phyloP scores from a whole-genome alignment of 2,797 vertebrate species.

The Mycteria americana region DNA sequence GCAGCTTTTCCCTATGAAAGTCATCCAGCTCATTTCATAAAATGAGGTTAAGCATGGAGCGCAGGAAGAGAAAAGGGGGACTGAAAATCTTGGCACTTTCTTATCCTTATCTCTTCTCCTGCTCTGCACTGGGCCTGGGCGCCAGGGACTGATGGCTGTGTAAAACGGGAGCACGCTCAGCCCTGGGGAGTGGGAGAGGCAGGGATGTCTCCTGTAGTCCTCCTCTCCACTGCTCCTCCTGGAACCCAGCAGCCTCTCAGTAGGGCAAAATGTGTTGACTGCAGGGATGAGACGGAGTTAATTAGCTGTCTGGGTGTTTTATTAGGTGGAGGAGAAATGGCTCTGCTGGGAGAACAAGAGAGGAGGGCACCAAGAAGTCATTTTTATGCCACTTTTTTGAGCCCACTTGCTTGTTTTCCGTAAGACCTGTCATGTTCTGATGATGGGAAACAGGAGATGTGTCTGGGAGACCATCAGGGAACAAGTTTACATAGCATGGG shows the following conservation, averaged over 20 bases:
- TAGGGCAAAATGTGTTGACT: neutral
- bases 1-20: constrained; percentile 30
- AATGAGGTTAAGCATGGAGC: neutral
- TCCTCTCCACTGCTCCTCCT: neutral
- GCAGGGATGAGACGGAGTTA: neutral
- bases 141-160: neutral
- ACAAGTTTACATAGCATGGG: neutral
- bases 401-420: neutral
- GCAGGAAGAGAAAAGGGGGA: neutral
- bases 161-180: neutral
- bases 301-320: neutral
- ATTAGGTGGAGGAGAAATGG: neutral
- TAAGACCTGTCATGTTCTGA: neutral
- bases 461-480: neutral
- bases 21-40: neutral
- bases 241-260: neutral
- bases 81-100: neutral
- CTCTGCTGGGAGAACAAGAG: neutral
- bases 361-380: neutral
- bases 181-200: neutral
- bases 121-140: neutral
- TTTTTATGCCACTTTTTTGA: neutral
- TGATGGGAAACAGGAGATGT: neutral
- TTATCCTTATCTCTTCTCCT: neutral
- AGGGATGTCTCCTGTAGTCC: neutral